These are phyloP conservation scores for Alloplasta piceator DNA, from an alignment of 2,888 invertebrate genomes.

Conservation along the genomic window DNA sequence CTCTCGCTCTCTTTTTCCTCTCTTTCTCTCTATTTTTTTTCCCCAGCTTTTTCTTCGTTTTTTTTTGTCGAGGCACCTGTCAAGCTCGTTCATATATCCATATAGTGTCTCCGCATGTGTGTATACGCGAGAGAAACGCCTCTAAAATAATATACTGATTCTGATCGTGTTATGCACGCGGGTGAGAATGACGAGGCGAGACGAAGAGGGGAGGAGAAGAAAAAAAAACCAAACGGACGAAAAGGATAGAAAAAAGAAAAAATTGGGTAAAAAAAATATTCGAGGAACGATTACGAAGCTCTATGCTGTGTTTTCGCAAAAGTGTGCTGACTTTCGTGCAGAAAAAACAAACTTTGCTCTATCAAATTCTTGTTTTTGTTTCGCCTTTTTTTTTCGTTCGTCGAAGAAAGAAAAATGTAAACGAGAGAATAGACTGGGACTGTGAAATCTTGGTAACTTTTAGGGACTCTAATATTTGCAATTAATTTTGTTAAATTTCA, in stretches of 20 bases:
- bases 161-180: constrained; percentile 77
- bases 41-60: constrained; percentile 67
- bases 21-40: constrained; percentile 71
- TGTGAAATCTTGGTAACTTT: too few relatives aligned
- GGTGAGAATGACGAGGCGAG: constrained; percentile 72
- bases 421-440: too few relatives aligned
- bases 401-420: neutral
- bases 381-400: neutral
- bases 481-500: too few relatives aligned
- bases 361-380: constrained; percentile 29
- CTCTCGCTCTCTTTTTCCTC: constrained; percentile 65
- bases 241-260: constrained; percentile 29
- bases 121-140: constrained; percentile 68
- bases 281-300: constrained; percentile 28
- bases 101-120: constrained; percentile 75
- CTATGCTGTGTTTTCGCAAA: constrained; percentile 41
- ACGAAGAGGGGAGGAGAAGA: constrained; percentile 66
- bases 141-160: constrained; percentile 80
- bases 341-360: constrained; percentile 22
- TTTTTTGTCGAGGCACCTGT: constrained; percentile 82
- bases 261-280: constrained; percentile 50
- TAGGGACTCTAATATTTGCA: too few relatives aligned
- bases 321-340: constrained; percentile 51
- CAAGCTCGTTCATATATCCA: constrained; percentile 78
- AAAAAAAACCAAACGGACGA: constrained; percentile 51